A percentile compares a stretch with the other conserved stretches of the same genome.
These are phyloP conservation scores for Amia ocellicauda DNA, from an alignment of 2,113 vertebrate species.

Conservation along the genomic window DNA sequence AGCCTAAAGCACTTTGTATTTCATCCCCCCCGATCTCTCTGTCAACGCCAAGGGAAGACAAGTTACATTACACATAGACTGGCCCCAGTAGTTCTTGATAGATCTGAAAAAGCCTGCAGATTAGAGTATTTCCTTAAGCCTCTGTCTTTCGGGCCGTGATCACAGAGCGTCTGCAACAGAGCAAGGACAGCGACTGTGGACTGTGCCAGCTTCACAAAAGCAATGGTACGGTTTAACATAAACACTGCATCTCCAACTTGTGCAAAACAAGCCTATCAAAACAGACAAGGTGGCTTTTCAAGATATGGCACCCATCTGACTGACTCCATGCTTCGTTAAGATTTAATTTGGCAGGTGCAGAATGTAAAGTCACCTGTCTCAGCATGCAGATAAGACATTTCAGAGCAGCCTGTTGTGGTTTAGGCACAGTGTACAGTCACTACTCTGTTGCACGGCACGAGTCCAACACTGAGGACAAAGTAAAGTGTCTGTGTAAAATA, in stretches of 20 bases:
- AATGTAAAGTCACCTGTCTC: neutral
- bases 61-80: slow-evolving; percentile 6
- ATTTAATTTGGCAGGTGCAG: neutral
- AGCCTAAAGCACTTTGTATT: neutral
- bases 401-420: no score
- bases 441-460: no score
- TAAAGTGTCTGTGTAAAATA: no score
- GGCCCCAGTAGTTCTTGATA: slow-evolving; percentile 2
- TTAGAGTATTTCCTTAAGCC: neutral
- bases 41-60: neutral
- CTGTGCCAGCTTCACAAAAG: neutral
- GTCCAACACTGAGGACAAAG: no score
- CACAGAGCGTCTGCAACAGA: neutral
- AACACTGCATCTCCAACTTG: no score
- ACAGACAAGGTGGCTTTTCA: no score
- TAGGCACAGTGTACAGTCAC: no score
- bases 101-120: neutral
- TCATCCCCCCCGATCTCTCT: neutral
- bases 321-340: neutral
- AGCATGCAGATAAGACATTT: no score
- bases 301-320: no score
- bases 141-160: neutral
- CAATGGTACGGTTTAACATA: neutral
- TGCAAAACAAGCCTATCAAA: no score
- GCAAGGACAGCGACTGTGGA: neutral